Evolutionary conservation across 2,113 vertebrate species (phyloP), one percentile per base, ranked within the genome.

Genomic region (Lampris megalopsis): DNA sequence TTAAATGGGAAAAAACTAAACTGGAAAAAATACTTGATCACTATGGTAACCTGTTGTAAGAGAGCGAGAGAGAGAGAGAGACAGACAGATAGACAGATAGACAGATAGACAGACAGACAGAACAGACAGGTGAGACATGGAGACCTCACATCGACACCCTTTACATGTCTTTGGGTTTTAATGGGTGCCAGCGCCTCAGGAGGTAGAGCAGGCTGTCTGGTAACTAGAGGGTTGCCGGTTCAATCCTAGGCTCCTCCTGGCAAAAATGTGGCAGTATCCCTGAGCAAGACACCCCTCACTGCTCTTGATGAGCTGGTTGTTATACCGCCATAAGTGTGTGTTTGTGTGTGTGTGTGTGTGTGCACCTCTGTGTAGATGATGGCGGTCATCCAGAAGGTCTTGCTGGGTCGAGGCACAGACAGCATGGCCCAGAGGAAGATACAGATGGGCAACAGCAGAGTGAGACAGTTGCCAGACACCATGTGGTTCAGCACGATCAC

Each of bases 1-100:
- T 98, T 97, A 94, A 97, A 98, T 2, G 97, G 97, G 73, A 98
- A 98, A 91, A 98, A 98, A 5, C 96, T 97, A 73, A 98, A 98
- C 87, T 98, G 97, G 93, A 98, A 98, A 88, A 98, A 98, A 89
- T 98, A 98, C 83, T 98, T 98, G 81, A 98, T 95, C 74, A 98
- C 97, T 52, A 98, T 97, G 47, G 97, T 92, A 54, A 97, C 97
- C 97, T 98, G 88, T 61, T 67, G 0, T 37, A 5, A 68, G 24
- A 77, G 9, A 67, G 50, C 41, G 11, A 48, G 0, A 35, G 6
- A 54, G 48, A 52, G 6, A 47, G 11, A 42, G 24, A 38, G 35
- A 63, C 1, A 24, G 9, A 13, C 1, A n/a, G 41, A n/a, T 7
- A 37, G 38, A 43, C 24, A 78, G 45, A 13, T 43, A 47, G 41